Evolutionary conservation across 2,888 invertebrate genomes (phyloP).

Genomic region (Dromius quadrimaculatus): DNA sequence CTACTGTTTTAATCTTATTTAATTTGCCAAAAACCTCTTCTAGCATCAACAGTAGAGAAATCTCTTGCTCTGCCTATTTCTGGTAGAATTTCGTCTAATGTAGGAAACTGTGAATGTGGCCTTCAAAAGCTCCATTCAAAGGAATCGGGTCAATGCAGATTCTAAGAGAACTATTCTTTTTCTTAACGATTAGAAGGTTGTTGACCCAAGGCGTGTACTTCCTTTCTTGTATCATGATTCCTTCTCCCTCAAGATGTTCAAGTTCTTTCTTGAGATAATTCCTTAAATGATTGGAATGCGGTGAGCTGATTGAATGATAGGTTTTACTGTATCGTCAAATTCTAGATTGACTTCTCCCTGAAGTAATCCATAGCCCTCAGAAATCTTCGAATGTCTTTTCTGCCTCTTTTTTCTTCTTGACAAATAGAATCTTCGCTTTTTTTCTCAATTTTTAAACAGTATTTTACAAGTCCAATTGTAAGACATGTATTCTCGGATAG

Average conservation of each 20-base stretch:
- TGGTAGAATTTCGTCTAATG: slow-evolving; percentile 48
- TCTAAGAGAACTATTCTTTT: slow-evolving; percentile 42
- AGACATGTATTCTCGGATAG: not conserved
- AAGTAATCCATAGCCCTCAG: slow-evolving; percentile 20
- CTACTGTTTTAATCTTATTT: slow-evolving; percentile 44
- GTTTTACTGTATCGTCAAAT: slow-evolving; percentile 35
- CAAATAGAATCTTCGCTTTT: not conserved
- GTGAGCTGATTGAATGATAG: slow-evolving; percentile 41
- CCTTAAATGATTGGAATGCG: slow-evolving; percentile 23
- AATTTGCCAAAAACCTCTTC: slow-evolving; percentile 55
- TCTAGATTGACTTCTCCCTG: slow-evolving; percentile 42
- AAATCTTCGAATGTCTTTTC: slow-evolving; percentile 14
- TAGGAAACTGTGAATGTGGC: slow-evolving; percentile 51
- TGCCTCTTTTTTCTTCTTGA: not conserved
- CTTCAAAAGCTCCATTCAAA: slow-evolving; percentile 50
- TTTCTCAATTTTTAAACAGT: not conserved
- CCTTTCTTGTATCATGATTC: slow-evolving; percentile 47
- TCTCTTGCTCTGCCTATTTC: slow-evolving; percentile 8
- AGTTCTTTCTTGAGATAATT: slow-evolving; percentile 47
- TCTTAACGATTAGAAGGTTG: slow-evolving; percentile 50
- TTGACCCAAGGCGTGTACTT: slow-evolving; percentile 52
- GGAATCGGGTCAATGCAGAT: slow-evolving; percentile 52
- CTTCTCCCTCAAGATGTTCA: slow-evolving; percentile 26
- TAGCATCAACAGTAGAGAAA: slow-evolving; percentile 33
- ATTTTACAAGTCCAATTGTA: not conserved